Base-by-base conservation (phyloP, 2,888 invertebrate genomes). In the Lycia hirtaria region DNA sequence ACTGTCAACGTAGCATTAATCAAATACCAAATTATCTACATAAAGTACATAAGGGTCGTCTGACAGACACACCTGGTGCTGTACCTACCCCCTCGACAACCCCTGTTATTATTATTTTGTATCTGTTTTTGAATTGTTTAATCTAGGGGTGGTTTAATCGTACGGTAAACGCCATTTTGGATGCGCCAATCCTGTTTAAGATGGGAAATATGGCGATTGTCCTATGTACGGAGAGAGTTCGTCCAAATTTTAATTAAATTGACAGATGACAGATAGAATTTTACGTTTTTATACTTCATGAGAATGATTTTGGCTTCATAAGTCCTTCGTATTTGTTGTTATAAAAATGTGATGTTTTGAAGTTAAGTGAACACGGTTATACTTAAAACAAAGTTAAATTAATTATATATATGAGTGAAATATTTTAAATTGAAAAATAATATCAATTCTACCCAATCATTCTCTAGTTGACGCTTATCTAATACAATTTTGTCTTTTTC, bases 41-140 rank as follows among this genome's bases (percentile, higher is more conserved):
- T 56, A 38, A 5, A 19, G 28, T 50, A 90, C 68, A 88, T 88
- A 88, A 78, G 90, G 90, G 90, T 85, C 68, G 79, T 69, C 66
- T 82, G 80, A 76, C 76, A 76, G 79, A 48, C 80, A 79, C 88
- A 90, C 91, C 91, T 89, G 91, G 89, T 20, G 19, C 37, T 74
- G 74, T 70, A 37, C 38, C 22, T 77, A 75, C 80, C 87, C 86
- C 87, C 82, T 80, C 87, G 78, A 72, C 70, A 76, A 72, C 81
- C 80, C 83, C 77, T 80, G 82, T 81, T 89, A 90, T 91, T 90
- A 91, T 91, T 90, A 90, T 85, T 87, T 88, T 88, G 90, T 92
- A 89, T 92, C 91, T 92, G 89, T 90, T 90, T 88, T 81, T 90
- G 89, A 90, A 89, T 88, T 81, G 81, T 74, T 81, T 83, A 80